Evolutionary conservation across 1,140 invertebrate genomes (phyloP).

Genomic region (Whitmania pigra): DNA sequence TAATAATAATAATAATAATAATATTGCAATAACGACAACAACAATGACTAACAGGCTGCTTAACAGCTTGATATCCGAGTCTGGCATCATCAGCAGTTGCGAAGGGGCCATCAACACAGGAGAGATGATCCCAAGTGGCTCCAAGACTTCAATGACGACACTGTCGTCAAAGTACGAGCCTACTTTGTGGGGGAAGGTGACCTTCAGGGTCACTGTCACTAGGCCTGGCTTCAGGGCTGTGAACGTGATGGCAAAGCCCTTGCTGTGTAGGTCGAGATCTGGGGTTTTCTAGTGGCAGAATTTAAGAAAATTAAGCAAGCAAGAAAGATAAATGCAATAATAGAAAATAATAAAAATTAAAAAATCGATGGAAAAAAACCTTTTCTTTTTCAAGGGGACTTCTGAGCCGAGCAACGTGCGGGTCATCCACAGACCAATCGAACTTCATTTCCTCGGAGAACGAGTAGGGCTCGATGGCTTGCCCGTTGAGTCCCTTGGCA

Average conservation of each 20-base stretch:
- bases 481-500: neutral
- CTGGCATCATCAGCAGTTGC: neutral
- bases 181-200: neutral
- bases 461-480: neutral
- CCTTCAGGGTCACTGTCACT: conserved; percentile 3
- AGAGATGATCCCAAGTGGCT: neutral
- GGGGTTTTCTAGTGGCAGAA: neutral
- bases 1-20: neutral
- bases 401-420: neutral
- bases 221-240: neutral
- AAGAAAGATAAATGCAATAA: neutral
- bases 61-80: neutral
- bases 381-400: neutral
- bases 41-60: neutral
- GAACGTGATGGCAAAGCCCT: neutral
- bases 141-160: neutral
- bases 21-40: neutral
- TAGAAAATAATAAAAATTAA: too few relatives aligned
- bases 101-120: neutral
- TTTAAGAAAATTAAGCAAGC: neutral
- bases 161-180: neutral
- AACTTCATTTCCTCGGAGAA: neutral
- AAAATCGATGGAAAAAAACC: too few relatives aligned
- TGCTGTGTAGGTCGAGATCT: neutral
- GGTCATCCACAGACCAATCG: neutral